Percentiles rank a stretch among this genome's conserved stretches.
phyloP scores from a whole-genome alignment of 2,888 invertebrate genomes.

The Trisateles emortualis region DNA sequence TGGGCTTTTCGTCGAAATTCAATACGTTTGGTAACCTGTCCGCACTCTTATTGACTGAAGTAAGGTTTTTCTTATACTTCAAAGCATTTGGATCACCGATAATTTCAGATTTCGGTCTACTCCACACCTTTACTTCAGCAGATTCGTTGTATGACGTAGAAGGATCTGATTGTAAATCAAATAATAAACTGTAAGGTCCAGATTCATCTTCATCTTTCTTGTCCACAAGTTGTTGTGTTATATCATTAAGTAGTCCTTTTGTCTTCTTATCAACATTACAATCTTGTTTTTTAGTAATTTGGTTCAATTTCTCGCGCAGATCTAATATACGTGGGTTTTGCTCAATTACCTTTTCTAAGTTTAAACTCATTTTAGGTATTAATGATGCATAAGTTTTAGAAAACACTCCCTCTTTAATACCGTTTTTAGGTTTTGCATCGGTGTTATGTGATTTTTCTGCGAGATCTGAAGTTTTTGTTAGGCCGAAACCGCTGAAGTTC shows the following conservation, averaged over 20 bases:
- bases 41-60: constrained; percentile 64
- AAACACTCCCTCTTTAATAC: constrained; percentile 68
- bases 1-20: constrained; percentile 79
- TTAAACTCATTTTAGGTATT: constrained; percentile 81
- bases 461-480: constrained; percentile 54
- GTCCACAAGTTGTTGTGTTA: constrained; percentile 77
- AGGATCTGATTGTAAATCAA: constrained; percentile 79
- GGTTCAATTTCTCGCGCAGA: constrained; percentile 79
- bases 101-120: constrained; percentile 56
- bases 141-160: constrained; percentile 67
- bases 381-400: constrained; percentile 73
- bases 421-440: constrained; percentile 64
- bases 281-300: constrained; percentile 79
- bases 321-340: constrained; percentile 81
- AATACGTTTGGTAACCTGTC: constrained; percentile 78
- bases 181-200: constrained; percentile 88
- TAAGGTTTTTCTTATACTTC: constrained; percentile 56
- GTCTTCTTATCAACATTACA: constrained; percentile 75
- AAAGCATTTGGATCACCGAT: constrained; percentile 51
- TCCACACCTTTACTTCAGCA: constrained; percentile 60
- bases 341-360: constrained; percentile 75
- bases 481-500: constrained; percentile 59
- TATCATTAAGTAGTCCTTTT: constrained; percentile 77
- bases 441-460: constrained; percentile 54
- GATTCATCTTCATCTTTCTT: constrained; percentile 82